Percentiles rank a stretch among this genome's conserved stretches.
Evolutionary conservation across 2,888 invertebrate genomes (phyloP).

Genomic region (Lamellibrachia columna): DNA sequence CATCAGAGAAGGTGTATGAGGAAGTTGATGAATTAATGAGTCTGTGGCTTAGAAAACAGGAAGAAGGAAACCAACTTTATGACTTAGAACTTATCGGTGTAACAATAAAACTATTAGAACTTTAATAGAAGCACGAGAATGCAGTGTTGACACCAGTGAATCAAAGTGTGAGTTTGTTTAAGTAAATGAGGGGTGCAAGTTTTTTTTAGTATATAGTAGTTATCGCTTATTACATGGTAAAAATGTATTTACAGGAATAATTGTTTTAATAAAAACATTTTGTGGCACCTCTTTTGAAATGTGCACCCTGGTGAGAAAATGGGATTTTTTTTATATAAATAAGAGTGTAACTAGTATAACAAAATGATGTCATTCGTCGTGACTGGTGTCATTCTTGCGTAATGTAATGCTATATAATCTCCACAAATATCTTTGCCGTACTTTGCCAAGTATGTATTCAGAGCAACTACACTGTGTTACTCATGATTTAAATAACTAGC

Average conservation of each 20-base stretch:
- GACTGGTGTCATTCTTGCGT: not conserved
- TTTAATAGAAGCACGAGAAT: not conserved
- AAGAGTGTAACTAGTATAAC: not conserved
- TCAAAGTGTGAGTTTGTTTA: too few relatives aligned
- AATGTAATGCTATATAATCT: not conserved
- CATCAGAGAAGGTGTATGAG: not conserved
- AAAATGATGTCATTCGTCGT: not conserved
- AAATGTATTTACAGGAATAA: too few relatives aligned
- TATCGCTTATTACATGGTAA: too few relatives aligned
- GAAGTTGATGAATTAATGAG: not conserved
- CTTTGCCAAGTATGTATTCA: not conserved
- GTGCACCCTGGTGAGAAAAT: too few relatives aligned
- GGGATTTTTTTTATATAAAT: too few relatives aligned
- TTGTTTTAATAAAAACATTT: too few relatives aligned
- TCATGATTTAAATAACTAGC: not conserved
- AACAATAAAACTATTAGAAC: not conserved
- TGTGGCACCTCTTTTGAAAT: too few relatives aligned
- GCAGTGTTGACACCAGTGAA: not conserved
- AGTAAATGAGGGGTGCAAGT: too few relatives aligned
- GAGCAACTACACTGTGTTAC: not conserved
- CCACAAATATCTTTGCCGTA: not conserved
- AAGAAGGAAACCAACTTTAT: too few relatives aligned
- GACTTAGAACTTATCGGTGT: not conserved
- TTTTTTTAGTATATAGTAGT: too few relatives aligned
- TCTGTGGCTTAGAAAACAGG: too few relatives aligned